Evolutionary conservation across 1,140 invertebrate species (phyloP).

Genomic region (Brachionus koreanus): DNA sequence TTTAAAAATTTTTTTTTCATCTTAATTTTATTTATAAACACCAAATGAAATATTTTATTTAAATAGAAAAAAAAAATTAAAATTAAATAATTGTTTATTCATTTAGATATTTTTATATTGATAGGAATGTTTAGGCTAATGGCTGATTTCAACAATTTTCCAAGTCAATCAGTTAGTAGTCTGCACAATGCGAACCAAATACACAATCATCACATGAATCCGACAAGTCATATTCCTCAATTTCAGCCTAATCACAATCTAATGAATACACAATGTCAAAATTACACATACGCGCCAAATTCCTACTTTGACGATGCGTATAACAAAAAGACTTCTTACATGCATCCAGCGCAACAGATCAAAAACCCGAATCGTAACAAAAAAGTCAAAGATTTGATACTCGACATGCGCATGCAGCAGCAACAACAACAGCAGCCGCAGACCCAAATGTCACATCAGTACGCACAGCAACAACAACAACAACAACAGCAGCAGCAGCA

Average conservation of each 20-base stretch:
- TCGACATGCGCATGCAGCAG: constrained; percentile 33
- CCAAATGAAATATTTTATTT: no score
- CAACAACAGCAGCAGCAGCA: constrained; percentile 5
- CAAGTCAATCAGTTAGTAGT: constrained; percentile 3
- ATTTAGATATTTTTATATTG: neutral
- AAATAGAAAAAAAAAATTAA: no score
- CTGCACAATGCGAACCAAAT: neutral
- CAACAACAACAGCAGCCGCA: constrained; percentile 35
- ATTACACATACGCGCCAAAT: neutral
- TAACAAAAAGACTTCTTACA: neutral
- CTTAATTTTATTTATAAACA: no score
- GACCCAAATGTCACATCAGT: neutral
- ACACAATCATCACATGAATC: neutral
- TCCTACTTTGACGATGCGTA: neutral
- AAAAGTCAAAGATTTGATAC: constrained; percentile 42
- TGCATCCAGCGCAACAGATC: neutral
- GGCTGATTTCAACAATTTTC: constrained; percentile 37
- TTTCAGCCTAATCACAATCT: constrained; percentile 10
- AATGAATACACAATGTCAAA: constrained; percentile 15
- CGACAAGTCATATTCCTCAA: neutral
- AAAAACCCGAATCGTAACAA: constrained; percentile 39
- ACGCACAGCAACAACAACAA: neutral
- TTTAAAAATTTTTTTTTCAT: no score
- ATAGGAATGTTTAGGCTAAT: constrained; percentile 35
- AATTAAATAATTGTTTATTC: neutral